Evolutionary conservation across 2,888 invertebrate genomes (phyloP).

Genomic region (Pterostichus niger): DNA sequence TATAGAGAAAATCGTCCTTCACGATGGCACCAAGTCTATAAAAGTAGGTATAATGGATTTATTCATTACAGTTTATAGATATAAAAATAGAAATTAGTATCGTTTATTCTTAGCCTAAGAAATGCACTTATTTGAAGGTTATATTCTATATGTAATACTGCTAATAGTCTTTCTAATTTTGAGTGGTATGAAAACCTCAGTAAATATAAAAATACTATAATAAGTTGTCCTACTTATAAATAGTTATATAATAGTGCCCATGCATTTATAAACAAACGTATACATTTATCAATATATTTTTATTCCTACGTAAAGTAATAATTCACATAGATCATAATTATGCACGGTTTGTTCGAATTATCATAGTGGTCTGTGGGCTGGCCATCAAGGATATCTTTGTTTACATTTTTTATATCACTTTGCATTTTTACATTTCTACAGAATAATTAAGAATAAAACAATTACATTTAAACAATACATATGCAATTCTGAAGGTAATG

Average conservation of each 20-base stretch:
- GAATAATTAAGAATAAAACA: slow-evolving; percentile 45
- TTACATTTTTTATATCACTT: slow-evolving; percentile 30
- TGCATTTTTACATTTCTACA: slow-evolving; percentile 10
- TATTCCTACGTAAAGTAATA: background rate
- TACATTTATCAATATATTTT: slow-evolving; percentile 7
- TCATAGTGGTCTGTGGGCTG: slow-evolving; percentile 7
- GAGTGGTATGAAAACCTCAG: too few relatives aligned
- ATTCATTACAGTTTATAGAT: too few relatives aligned
- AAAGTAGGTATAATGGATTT: too few relatives aligned
- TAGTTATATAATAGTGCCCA: background rate
- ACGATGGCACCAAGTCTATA: too few relatives aligned
- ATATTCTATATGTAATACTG: too few relatives aligned
- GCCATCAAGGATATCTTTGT: slow-evolving; percentile 27
- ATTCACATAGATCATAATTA: slow-evolving; percentile 6
- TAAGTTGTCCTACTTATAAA: slow-evolving; percentile 6
- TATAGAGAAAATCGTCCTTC: too few relatives aligned
- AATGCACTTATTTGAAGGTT: too few relatives aligned
- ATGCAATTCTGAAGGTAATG: slow-evolving; percentile 58
- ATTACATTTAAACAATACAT: slow-evolving; percentile 56
- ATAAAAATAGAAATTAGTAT: too few relatives aligned
- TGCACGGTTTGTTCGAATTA: slow-evolving; percentile 12
- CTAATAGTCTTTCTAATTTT: too few relatives aligned
- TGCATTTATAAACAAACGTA: background rate
- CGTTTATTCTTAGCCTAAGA: too few relatives aligned
- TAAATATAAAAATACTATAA: too few relatives aligned